phyloP scores from a whole-genome alignment of 2,797 vertebrate genomes.

The Buceros bicornis region DNA sequence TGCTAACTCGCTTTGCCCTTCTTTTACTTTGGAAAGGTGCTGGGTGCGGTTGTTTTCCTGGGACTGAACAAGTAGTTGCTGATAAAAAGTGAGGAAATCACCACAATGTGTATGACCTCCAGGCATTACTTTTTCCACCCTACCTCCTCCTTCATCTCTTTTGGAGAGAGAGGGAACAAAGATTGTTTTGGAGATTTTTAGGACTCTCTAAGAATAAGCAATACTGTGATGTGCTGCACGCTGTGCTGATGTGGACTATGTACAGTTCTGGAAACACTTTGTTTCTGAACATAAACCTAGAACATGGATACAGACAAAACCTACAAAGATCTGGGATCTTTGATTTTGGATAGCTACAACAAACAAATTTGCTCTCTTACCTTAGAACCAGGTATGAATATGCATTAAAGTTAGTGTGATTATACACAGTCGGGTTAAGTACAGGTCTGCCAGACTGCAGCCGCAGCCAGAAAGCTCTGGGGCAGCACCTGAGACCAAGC shows the following conservation, averaged over 20 bases:
- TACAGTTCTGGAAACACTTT: neutral
- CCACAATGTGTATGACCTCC: neutral
- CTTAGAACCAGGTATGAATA: neutral
- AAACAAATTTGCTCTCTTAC: neutral
- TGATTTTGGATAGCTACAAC: neutral
- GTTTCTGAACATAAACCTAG: neutral
- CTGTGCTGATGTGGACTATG: neutral
- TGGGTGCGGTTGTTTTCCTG: neutral
- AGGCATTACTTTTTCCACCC: neutral
- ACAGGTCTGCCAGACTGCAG: neutral
- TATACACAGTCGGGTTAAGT: neutral
- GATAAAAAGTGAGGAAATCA: neutral
- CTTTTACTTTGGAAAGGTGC: neutral
- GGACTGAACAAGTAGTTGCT: neutral
- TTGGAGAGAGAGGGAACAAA: neutral
- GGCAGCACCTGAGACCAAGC: neutral
- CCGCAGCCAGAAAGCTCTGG: neutral
- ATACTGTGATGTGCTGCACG: accelerated
- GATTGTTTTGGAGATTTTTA: neutral
- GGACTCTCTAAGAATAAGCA: neutral
- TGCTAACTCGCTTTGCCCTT: neutral
- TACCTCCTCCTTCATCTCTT: neutral
- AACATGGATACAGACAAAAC: neutral
- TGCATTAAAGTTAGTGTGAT: neutral
- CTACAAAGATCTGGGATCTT: neutral